Conservation (phyloP, 2,888 invertebrate species). For the Drosophila falleni region DNA sequence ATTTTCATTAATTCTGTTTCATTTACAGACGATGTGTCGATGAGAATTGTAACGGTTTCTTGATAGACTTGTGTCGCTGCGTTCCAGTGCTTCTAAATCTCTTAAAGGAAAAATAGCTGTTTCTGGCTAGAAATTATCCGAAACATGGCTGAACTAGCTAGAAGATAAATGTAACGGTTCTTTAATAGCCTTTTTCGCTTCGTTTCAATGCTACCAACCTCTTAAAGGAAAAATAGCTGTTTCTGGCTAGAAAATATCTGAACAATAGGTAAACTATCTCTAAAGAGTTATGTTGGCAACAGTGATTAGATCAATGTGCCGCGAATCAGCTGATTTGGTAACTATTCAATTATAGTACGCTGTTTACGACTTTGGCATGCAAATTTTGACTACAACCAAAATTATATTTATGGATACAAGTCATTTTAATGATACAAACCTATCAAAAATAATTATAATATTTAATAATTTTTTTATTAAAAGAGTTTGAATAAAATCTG, state of each 20-base stretch:
- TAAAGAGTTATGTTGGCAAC: too few species aligned
- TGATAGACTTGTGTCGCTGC: too few species aligned
- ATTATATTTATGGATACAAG: not conserved
- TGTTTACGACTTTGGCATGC: not conserved
- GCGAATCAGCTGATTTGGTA: conserved; percentile 38
- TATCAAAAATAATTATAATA: not conserved
- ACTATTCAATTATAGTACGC: conserved; percentile 6
- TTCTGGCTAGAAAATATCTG: too few species aligned
- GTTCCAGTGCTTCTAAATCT: conserved; percentile 12
- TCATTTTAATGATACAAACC: not conserved
- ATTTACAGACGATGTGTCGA: too few species aligned
- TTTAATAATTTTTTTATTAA: too few species aligned
- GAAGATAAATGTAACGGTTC: conserved; percentile 23
- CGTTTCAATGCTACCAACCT: not conserved
- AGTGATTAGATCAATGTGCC: conserved; percentile 3
- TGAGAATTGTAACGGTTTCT: conserved; percentile 22
- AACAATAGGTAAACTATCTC: too few species aligned
- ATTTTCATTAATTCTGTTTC: not conserved
- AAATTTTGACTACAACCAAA: not conserved
- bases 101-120: too few species aligned
- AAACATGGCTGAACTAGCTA: too few species aligned
- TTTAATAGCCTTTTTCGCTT: too few species aligned
- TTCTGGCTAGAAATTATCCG: too few species aligned
- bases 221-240: too few species aligned
- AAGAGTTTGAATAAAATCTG: not conserved